Base-by-base conservation (phyloP, 2,888 invertebrate genomes). In the Craniophora ligustri region DNA sequence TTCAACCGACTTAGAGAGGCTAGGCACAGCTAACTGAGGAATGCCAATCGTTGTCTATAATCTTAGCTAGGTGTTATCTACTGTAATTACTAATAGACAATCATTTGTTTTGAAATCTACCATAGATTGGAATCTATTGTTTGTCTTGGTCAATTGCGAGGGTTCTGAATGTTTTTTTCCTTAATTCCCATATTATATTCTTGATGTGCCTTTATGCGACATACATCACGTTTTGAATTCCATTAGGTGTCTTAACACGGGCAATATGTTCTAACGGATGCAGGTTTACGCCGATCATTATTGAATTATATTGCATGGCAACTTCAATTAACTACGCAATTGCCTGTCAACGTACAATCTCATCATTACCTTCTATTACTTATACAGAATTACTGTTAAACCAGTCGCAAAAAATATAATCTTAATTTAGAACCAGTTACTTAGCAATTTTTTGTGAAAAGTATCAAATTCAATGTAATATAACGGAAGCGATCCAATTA, bases 1-100 rank as follows among this genome's bases (percentile, higher is more conserved):
- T 88, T 88, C 88, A 82, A 79, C 78, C 56, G 73, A 40, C 61
- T 72, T 81, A 72, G 77, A 85, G 72, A 74, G 84, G 81, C 75
- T 75, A 74, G 72, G 58, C 67, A 67, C 66, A 67, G 72, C 57
- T 74, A 70, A 69, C 53, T 61, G 59, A 61, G 84, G 86, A 84
- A 89, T 88, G 82, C 75, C 60, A 82, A 83, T 81, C 76, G 74
- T 67, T 64, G 74, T 63, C 70, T 54, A 79, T 82, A 82, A 83
- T 77, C 67, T 72, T 39, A 58, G 35, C 51, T 58, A 61, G 65
- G 63, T 64, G 61, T 67, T 67, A 67, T 68, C 67, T 58, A 58
- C 60, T 36, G 26, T 66, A 71, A 75, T 76, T 71, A 69, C 48
- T 55, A 41, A 34, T 39, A 38, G 30, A 44, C 44, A 26, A 26